Base-by-base conservation (phyloP, 2,888 invertebrate genomes). In the Erebia ligea region DNA sequence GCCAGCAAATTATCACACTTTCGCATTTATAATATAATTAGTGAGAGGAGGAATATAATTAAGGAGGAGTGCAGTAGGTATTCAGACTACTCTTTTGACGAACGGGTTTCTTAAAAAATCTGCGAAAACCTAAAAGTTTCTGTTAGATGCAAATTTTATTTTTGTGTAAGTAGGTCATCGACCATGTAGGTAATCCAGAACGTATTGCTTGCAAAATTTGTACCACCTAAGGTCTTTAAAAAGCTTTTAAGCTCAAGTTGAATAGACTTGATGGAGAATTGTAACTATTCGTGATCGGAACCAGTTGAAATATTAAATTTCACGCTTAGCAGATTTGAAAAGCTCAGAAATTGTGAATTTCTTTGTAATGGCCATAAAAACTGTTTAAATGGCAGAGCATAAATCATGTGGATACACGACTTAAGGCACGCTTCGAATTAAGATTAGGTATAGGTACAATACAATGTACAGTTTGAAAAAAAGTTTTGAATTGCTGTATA, bases 241-340 rank as follows among this genome's bases (percentile, higher is more conserved):
- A 25, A 19, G 59, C 52, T 64, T 25, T 67, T 54, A 56, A 63
- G 57, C 67, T 66, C 65, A 72, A 48, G 68, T 19, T 70, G 73
- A 68, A 72, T 67, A 70, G 68, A 59, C 19, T 48, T 66, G 72
- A 68, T 70, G 45, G 64, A 67, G 62, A 76, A 81, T 83, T 80
- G 81, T 82, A 73, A 76, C 11, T 45, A 81, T 80, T 79, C 85
- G 85, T 84, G 83, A 87, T 86, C 82, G 81, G 80, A 86, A 78
- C 80, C 80, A 83, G 85, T 88, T 81, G 82, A 77, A 84, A 86
- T 87, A 90, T 86, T 86, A 84, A 86, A 90, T 91, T 92, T 90
- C 87, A 91, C 86, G 90, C 83, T 82, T 77, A 80, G 84, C 74
- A 79, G 82, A 83, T 82, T 85, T 82, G 82, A 84, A 85, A 86